Conservation (phyloP, 2,797 vertebrate species). For the Danio albolineatus region DNA sequence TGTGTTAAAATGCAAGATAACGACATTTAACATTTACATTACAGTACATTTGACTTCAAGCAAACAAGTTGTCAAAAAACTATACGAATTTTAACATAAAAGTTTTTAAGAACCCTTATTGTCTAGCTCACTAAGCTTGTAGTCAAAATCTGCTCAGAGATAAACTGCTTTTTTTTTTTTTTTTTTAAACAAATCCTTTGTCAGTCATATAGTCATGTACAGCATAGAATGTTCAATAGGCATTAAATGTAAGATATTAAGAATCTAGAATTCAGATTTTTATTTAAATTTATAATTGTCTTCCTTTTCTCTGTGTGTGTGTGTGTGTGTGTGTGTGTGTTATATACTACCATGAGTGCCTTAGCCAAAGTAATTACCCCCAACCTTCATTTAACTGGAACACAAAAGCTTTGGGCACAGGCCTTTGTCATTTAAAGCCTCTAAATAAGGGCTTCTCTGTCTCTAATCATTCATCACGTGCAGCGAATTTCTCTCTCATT, state of each 20-base stretch:
- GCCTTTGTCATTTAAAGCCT: conserved; percentile 30
- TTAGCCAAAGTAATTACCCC: conserved; percentile 51
- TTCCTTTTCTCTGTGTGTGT: not conserved
- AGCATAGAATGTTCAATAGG: not conserved
- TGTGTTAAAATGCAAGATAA: too few relatives aligned
- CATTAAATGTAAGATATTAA: too few relatives aligned
- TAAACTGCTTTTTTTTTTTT: not conserved
- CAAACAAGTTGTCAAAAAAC: too few relatives aligned
- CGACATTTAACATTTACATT: too few relatives aligned
- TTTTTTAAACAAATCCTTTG: too few relatives aligned
- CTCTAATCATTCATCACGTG: conserved; percentile 41
- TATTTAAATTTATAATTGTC: too few relatives aligned
- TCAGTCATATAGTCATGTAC: not conserved
- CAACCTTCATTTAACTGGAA: conserved; percentile 50
- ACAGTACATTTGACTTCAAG: too few relatives aligned
- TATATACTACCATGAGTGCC: conserved; percentile 35
- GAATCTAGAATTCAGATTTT: too few relatives aligned
- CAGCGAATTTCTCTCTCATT: conserved; percentile 44
- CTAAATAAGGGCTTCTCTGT: conserved; percentile 31
- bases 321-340: not conserved
- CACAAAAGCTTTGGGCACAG: conserved; percentile 41
- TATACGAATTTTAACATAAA: too few relatives aligned
- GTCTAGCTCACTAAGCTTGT: not conserved
- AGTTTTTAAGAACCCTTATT: too few relatives aligned
- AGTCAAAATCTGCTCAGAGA: not conserved